Conservation (phyloP, 2,888 invertebrate genomes). For the Nebria salina region DNA sequence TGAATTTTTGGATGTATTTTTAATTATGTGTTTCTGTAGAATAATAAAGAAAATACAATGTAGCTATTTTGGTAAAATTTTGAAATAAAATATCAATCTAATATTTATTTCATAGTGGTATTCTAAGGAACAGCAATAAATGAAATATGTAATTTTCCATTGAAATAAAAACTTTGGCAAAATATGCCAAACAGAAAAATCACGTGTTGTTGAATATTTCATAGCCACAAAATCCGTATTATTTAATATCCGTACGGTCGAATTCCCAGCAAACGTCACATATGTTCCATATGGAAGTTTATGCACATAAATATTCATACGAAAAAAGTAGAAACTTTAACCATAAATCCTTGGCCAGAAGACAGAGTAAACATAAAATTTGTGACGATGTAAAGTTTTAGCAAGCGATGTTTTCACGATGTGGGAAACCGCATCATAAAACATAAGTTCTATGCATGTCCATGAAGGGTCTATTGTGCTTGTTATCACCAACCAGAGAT, state of each 20-base stretch:
- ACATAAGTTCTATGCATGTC: constrained; percentile 42
- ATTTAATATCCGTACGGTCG: constrained; percentile 19
- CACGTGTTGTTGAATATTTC: constrained; percentile 26
- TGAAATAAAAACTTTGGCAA: too few species aligned
- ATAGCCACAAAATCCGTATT: constrained; percentile 27
- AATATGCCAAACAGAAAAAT: too few species aligned
- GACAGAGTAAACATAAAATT: constrained; percentile 25
- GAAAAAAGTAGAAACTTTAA: constrained; percentile 33
- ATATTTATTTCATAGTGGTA: too few species aligned
- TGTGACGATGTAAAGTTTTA: constrained; percentile 26
- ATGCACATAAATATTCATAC: constrained; percentile 44
- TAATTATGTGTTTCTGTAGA: too few species aligned
- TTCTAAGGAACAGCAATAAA: too few species aligned
- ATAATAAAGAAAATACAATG: too few species aligned
- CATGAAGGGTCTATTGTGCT: constrained; percentile 38
- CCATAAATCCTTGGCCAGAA: constrained; percentile 24
- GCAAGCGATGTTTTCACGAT: constrained; percentile 32
- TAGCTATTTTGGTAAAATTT: too few species aligned
- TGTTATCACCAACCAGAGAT: constrained; percentile 1
- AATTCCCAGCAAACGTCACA: constrained; percentile 29
- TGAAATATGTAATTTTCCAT: too few species aligned
- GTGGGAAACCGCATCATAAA: constrained; percentile 20
- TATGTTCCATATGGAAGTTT: constrained; percentile 31
- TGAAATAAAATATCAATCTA: too few species aligned
- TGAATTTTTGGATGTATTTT: too few species aligned